A percentile compares a stretch with the other conserved stretches of the same genome.
Evolutionary conservation across 1,140 invertebrate species (phyloP).

Genomic region (Bombus consobrinus): DNA sequence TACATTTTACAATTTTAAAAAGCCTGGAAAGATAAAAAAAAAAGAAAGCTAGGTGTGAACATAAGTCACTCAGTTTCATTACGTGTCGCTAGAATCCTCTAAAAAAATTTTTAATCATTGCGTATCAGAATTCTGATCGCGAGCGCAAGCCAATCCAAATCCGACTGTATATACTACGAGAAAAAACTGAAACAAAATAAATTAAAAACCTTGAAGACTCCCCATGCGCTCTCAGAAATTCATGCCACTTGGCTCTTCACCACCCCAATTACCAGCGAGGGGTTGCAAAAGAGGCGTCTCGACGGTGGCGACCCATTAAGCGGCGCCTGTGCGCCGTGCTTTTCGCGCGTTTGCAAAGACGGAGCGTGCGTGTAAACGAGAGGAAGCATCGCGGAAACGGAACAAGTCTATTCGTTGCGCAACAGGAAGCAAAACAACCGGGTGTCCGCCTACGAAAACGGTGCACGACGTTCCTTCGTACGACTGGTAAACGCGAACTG

Average conservation of each 20-base stretch:
- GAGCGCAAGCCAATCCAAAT: not conserved
- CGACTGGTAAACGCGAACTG: constrained; percentile 32
- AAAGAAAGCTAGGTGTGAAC: fast-evolving
- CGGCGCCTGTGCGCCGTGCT: constrained; percentile 12
- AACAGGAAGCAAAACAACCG: constrained; percentile 51
- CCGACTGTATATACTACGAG: not conserved
- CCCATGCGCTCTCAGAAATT: not conserved
- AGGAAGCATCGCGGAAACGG: constrained; percentile 35
- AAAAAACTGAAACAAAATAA: not conserved
- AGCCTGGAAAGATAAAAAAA: no score
- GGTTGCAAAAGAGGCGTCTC: not conserved
- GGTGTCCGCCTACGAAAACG: constrained; percentile 21
- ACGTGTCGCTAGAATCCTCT: no score
- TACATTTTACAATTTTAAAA: no score
- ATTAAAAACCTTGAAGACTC: not conserved
- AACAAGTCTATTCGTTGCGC: constrained; percentile 47
- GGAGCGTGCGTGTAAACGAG: not conserved
- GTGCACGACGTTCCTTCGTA: not conserved
- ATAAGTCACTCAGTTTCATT: no score
- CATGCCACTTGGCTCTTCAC: not conserved
- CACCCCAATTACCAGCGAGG: constrained; percentile 22
- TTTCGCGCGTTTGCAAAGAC: not conserved
- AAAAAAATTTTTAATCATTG: not conserved
- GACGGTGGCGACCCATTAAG: constrained; percentile 1
- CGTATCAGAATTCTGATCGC: not conserved